Percentiles rank a stretch among this genome's conserved stretches.
Conservation (phyloP, 2,113 vertebrate species). For the Menura novaehollandiae region DNA sequence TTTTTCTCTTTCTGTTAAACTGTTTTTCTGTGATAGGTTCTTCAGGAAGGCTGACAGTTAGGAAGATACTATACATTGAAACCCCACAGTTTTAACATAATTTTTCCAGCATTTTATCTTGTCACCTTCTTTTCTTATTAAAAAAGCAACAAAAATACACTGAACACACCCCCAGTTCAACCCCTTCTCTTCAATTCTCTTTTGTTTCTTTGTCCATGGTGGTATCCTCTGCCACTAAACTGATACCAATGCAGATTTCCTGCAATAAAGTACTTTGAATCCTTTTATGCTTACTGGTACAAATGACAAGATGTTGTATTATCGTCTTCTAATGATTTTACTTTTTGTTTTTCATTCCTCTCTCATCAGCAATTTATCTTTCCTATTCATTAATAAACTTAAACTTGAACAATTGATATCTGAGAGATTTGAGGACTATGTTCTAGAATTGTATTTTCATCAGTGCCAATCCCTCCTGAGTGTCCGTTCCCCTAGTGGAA, state of each 20-base stretch:
- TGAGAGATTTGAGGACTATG: background rate
- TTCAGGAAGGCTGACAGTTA: constrained; percentile 58
- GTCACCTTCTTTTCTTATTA: background rate
- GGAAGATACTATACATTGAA: constrained; percentile 33
- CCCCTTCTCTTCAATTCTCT: background rate
- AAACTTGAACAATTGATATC: background rate
- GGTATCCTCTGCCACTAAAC: background rate
- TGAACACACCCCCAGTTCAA: background rate
- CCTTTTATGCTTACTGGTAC: background rate
- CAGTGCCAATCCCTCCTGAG: background rate
- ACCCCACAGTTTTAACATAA: constrained; percentile 13
- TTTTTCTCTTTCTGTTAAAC: constrained; percentile 56
- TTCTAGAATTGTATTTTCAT: background rate
- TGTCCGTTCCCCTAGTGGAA: background rate
- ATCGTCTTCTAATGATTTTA: background rate
- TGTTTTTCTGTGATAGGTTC: constrained; percentile 65
- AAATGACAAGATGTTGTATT: background rate
- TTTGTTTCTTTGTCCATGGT: constrained; percentile 13
- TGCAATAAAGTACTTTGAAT: background rate
- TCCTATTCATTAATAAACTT: background rate
- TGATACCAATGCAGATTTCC: background rate
- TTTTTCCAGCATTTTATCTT: constrained; percentile 42
- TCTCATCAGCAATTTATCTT: background rate
- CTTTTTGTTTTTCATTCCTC: background rate
- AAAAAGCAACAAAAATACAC: background rate